Evolutionary conservation across 2,797 vertebrate species (phyloP), one percentile per base, ranked within the genome.

Genomic region (Phataginus tricuspis): DNA sequence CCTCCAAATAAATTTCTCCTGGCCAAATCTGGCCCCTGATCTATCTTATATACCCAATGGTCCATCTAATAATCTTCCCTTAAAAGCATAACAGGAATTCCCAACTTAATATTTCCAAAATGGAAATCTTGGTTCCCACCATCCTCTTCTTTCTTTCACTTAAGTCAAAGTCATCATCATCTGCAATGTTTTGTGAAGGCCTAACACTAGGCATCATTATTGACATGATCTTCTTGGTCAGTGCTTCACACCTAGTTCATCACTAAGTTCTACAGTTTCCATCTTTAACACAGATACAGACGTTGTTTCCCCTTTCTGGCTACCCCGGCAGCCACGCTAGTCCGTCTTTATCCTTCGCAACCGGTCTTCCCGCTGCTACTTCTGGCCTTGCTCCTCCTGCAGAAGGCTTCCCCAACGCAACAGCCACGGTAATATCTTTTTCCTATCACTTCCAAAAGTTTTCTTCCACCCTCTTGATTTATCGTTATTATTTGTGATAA

Each of bases 271-370:
- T 29, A 5, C 69, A 27, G 16, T 59, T 63, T 49, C 39, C 12
- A 39, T 21, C 64, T 80, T 69, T 29, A 80, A 8, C 85, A 63
- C 27, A 34, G 45, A 31, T 5, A 15, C 5, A n/a, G 21, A 49
- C 11, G 37, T 25, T 29, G 45, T 23, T 49, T 10, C 10, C 27
- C 59, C 14, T 74, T 57, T 31, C 31, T 4, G 7, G 15, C 27
- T 34, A 9, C 31, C 10, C 0, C 10, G 27, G 15, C 12, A 5
- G n/a, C 21, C 6, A 0, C 34, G 18, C 6, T 59, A 34, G 9
- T 27, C 23, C 12, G 7, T 80, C 6, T n/a, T 59, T 31, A 42
- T 27, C 21, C 15, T 63, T 34, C 27, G 49, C 2, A 11, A 21
- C 10, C 57, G 2, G 15, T 55, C 39, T 53, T 7, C 3, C 3